These are phyloP conservation scores for Myotis planiceps DNA, from an alignment of 2,797 vertebrate genomes.

Conservation along the genomic window DNA sequence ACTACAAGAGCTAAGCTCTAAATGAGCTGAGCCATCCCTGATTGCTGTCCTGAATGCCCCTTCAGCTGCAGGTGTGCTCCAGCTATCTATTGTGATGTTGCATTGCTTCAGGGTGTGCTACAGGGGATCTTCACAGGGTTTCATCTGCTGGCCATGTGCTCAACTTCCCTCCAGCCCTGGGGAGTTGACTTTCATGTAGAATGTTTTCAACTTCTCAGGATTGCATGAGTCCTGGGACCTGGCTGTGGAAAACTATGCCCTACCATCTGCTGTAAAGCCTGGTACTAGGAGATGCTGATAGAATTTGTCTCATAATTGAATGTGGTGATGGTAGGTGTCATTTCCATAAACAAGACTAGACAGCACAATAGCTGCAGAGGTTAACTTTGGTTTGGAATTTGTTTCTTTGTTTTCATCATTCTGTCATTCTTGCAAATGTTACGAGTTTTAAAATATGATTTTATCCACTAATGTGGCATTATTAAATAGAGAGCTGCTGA, in stretches of 20 bases:
- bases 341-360: conserved; percentile 69
- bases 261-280: conserved; percentile 57
- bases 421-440: conserved; percentile 65
- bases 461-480: conserved; percentile 62
- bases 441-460: conserved; percentile 74
- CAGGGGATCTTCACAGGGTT: conserved; percentile 40
- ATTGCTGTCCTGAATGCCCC: conserved; percentile 50
- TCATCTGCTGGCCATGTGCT: conserved; percentile 71
- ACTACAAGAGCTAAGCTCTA: conserved; percentile 32
- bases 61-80: conserved; percentile 63
- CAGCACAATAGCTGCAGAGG: conserved; percentile 57
- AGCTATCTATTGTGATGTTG: conserved; percentile 66
- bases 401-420: conserved; percentile 72
- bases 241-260: conserved; percentile 37
- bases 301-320: conserved; percentile 67
- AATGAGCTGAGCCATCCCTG: conserved; percentile 61
- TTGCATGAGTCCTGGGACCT: conserved; percentile 49
- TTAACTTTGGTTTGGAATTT: conserved; percentile 61
- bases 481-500: conserved; percentile 66
- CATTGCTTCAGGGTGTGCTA: conserved; percentile 74
- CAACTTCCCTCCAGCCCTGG: neutral
- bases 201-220: conserved; percentile 55
- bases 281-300: conserved; percentile 65
- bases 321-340: conserved; percentile 45
- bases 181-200: conserved; percentile 67